Evolutionary conservation across 2,888 invertebrate species (phyloP).

Genomic region (Dolichopus griseipennis): DNA sequence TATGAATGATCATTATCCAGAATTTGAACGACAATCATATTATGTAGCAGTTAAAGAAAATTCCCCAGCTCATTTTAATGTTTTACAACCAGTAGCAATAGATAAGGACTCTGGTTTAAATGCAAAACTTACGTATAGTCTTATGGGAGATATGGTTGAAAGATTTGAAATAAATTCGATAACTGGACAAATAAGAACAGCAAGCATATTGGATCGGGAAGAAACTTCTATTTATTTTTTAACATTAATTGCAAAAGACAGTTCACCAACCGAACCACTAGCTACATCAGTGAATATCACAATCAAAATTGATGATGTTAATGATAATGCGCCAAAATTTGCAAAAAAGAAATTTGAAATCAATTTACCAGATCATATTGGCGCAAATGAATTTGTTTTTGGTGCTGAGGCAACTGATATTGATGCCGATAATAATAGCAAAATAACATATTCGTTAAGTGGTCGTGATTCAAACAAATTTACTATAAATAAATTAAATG

Average conservation of each 20-base stretch:
- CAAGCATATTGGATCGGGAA: slow-evolving; percentile 68
- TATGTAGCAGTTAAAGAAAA: slow-evolving; percentile 75
- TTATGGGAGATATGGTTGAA: slow-evolving; percentile 72
- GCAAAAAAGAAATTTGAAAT: slow-evolving; percentile 65
- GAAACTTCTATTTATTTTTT: slow-evolving; percentile 66
- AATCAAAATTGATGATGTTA: slow-evolving; percentile 68
- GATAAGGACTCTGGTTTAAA: slow-evolving; percentile 80
- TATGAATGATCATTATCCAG: slow-evolving; percentile 87
- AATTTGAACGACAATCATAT: slow-evolving; percentile 75
- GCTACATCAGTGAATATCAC: slow-evolving; percentile 77
- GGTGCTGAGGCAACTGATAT: slow-evolving; percentile 79
- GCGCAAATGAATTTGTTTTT: slow-evolving; percentile 76
- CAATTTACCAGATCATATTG: slow-evolving; percentile 72
- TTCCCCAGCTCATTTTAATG: slow-evolving; percentile 64
- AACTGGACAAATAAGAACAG: slow-evolving; percentile 70
- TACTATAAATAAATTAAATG: slow-evolving; percentile 67
- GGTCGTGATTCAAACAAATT: slow-evolving; percentile 73
- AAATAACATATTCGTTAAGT: slow-evolving; percentile 66
- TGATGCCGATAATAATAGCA: slow-evolving; percentile 73
- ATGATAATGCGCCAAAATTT: slow-evolving; percentile 78
- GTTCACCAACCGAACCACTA: slow-evolving; percentile 73
- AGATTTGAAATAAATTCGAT: slow-evolving; percentile 70
- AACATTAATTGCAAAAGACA: slow-evolving; percentile 80
- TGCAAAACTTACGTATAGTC: slow-evolving; percentile 75
- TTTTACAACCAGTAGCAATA: slow-evolving; percentile 67